Evolutionary conservation across 2,797 vertebrate genomes (phyloP).

Genomic region (Mallotus villosus): DNA sequence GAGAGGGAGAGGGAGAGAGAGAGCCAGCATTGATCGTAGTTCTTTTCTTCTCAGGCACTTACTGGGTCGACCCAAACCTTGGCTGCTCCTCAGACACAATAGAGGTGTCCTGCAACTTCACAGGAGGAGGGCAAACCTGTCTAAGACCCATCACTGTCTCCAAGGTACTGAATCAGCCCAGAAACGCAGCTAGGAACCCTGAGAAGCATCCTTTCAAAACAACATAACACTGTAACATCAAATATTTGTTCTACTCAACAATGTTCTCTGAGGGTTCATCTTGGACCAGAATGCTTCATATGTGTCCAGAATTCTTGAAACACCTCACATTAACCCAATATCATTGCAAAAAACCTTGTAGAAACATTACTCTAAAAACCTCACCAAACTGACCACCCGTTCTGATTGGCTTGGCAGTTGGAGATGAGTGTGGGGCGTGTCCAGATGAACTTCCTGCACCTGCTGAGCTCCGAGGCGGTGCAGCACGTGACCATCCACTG

Average conservation of each 20-base stretch:
- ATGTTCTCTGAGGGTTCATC: too few relatives aligned
- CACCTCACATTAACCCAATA: too few relatives aligned
- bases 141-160: conserved; percentile 88
- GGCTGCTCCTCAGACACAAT: conserved; percentile 94
- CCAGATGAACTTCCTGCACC: conserved; percentile 95
- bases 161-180: conserved; percentile 76
- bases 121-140: conserved; percentile 90
- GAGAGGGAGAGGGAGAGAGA: conserved; percentile 13
- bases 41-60: conserved; percentile 80
- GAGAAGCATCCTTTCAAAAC: too few relatives aligned
- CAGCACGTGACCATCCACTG: conserved; percentile 95
- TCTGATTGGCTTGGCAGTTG: conserved; percentile 73
- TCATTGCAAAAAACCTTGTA: too few relatives aligned
- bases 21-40: not conserved
- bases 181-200: not conserved
- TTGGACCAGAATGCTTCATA: too few relatives aligned
- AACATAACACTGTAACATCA: not conserved
- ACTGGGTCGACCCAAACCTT: conserved; percentile 97
- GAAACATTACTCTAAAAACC: not conserved
- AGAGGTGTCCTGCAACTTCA: conserved; percentile 94
- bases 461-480: conserved; percentile 90
- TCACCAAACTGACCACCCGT: not conserved
- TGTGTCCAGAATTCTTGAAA: not conserved
- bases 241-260: too few relatives aligned
- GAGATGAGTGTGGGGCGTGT: conserved; percentile 84